Percentiles rank a stretch among this genome's conserved stretches.
phyloP scores from a whole-genome alignment of 1,140 invertebrate genomes.

The Mizuhopecten yessoensis region DNA sequence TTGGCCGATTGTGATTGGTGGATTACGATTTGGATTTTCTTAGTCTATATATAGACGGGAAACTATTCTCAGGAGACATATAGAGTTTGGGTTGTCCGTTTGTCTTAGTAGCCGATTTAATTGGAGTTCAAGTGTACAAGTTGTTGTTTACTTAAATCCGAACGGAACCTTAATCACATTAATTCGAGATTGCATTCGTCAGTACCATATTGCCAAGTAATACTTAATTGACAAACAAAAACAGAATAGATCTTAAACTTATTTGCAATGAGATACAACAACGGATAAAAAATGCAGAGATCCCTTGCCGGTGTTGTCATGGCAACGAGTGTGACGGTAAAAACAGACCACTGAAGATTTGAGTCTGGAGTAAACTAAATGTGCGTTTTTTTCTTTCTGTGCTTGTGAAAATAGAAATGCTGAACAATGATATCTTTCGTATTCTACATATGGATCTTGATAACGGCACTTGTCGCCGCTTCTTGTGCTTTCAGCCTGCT shows the following conservation, averaged over 20 bases:
- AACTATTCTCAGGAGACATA: background rate
- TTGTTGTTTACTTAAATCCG: background rate
- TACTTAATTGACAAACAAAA: too few species aligned
- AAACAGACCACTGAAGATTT: background rate
- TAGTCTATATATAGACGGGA: background rate
- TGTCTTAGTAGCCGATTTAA: background rate
- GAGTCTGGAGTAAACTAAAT: background rate
- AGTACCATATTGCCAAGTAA: too few species aligned
- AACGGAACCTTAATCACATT: background rate
- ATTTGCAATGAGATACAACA: background rate
- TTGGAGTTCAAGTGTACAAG: background rate
- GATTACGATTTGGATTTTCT: background rate
- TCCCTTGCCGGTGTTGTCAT: background rate
- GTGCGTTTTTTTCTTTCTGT: background rate
- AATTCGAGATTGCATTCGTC: too few species aligned
- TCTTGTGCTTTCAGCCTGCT: conserved; percentile 10
- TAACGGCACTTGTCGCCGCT: background rate
- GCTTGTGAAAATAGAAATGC: background rate
- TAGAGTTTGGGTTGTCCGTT: background rate
- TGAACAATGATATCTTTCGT: conserved; percentile 11
- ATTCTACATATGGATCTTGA: background rate
- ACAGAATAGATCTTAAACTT: too few species aligned
- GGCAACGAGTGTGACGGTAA: background rate
- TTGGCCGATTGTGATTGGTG: background rate
- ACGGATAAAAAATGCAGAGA: too few species aligned